Evolutionary conservation across 1,140 invertebrate genomes (phyloP), one percentile per base, ranked within the genome.

Genomic region (Calephelis virginiensis): DNA sequence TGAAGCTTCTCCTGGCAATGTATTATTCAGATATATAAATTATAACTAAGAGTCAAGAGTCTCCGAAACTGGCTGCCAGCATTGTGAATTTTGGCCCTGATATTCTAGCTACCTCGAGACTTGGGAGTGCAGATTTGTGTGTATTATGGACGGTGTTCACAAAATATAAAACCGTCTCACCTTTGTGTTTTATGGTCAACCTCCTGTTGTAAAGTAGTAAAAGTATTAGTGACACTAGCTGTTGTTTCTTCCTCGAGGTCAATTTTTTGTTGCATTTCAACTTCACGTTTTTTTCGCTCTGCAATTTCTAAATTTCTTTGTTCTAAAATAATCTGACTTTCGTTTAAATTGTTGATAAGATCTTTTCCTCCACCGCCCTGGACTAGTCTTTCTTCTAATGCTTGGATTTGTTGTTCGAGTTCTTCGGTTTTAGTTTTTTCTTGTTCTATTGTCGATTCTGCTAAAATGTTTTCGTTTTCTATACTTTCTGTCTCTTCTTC

Each of bases 151-250:
- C 40, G 40, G 8, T 8, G 40, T 43, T 5, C 0, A 43, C 3
- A 43, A 43, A 43, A 43, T 14, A 46, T 12, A 46, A 11, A 8
- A 6, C 28, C 28, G 50, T 80, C 95, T 38, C 96, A 90, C 92
- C 98, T 97, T 76, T 95, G 96, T n/a, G 96, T 96, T 88, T 98
- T 98, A 28, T 96, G 93, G 85, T 98, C 97, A 3, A 98, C 96
- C 89, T 98, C 97, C 85, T 98, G 97, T 83, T 98, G 96, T 17
- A 98, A 89, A 64, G 95, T 97, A 10, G 95, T 93, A 81, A 97
- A 98, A 0, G 96, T 97, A 83, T 96, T 95, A 49, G 95, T 94
- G 45, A 98, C 94, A 83, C 96, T 97, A 64, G 95, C 92, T 4
- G 97, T 97, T 7, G 95, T 96, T 80, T 98, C 96, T 82, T 99